Evolutionary conservation across 2,888 invertebrate species (phyloP).

Genomic region (Eupithecia dodoneata): DNA sequence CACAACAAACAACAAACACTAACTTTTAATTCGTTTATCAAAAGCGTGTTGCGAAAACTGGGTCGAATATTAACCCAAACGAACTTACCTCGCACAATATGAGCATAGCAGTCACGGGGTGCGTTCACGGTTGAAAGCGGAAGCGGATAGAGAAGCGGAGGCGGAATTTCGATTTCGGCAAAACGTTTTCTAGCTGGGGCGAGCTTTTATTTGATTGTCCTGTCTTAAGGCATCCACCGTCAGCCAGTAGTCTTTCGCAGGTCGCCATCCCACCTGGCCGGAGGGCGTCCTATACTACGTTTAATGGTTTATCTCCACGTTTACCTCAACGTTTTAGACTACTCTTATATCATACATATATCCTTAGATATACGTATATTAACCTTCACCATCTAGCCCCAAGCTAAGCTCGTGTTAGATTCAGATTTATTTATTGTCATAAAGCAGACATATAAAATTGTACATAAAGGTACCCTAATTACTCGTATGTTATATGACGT

Average conservation of each 20-base stretch:
- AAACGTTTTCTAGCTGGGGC: background rate
- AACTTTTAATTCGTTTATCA: slow-evolving; percentile 9
- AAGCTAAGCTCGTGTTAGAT: too few relatives aligned
- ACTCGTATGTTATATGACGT: too few relatives aligned
- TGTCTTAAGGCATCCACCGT: background rate
- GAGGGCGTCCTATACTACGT: background rate
- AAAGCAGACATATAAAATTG: too few relatives aligned
- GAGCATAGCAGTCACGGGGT: background rate
- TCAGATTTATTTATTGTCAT: too few relatives aligned
- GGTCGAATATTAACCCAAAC: slow-evolving; percentile 19
- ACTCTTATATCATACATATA: too few relatives aligned
- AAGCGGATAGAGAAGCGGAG: background rate
- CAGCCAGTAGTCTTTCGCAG: background rate
- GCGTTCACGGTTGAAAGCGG: background rate
- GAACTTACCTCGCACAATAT: slow-evolving; percentile 7
- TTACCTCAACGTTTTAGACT: too few relatives aligned
- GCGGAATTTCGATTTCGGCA: background rate
- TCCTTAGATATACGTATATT: too few relatives aligned
- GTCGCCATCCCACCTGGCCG: background rate
- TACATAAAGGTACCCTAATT: too few relatives aligned
- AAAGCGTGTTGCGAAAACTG: slow-evolving; percentile 19
- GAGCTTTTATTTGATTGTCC: background rate
- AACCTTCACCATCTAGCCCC: too few relatives aligned
- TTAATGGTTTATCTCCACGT: too few relatives aligned
- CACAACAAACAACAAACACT: background rate